A percentile compares a stretch with the other conserved stretches of the same genome.
phyloP scores from a whole-genome alignment of 1,140 invertebrate species.

The Tachypleus tridentatus region DNA sequence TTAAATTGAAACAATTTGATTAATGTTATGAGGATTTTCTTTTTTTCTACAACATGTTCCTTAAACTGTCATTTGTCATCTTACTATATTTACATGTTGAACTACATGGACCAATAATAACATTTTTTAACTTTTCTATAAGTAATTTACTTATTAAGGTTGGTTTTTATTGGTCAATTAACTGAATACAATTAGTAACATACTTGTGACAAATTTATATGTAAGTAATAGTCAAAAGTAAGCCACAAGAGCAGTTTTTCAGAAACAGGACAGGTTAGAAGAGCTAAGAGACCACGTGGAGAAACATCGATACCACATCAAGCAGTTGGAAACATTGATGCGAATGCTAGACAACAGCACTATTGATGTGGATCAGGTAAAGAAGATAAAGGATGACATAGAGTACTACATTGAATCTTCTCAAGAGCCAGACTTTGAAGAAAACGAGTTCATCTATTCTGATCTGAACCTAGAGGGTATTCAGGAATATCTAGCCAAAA shows the following conservation, averaged over 20 bases:
- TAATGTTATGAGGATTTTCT: too few species aligned
- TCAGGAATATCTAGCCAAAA: conserved; percentile 20
- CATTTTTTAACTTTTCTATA: too few species aligned
- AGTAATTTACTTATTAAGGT: too few species aligned
- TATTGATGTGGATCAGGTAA: conserved; percentile 90
- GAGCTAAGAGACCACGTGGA: conserved; percentile 81
- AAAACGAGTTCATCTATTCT: conserved; percentile 94
- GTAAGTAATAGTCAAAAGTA: too few species aligned
- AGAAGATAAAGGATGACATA: conserved; percentile 90
- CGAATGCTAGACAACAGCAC: conserved; percentile 98
- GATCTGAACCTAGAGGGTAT: conserved; percentile 65
- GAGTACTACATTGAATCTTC: conserved; percentile 96
- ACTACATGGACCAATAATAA: too few species aligned
- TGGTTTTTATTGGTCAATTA: too few species aligned
- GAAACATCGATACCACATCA: conserved; percentile 91
- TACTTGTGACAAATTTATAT: too few species aligned
- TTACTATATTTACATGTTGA: too few species aligned
- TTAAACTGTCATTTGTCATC: too few species aligned
- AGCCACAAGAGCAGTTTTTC: conserved; percentile 10
- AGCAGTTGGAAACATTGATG: conserved; percentile 90
- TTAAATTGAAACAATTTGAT: too few species aligned
- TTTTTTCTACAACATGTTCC: too few species aligned
- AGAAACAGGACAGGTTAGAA: conserved; percentile 86
- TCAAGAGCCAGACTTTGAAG: conserved; percentile 90
- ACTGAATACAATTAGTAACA: too few species aligned